Percentiles rank a stretch among this genome's conserved stretches.
Conservation (phyloP, 1,140 invertebrate species). For the Hesperophylax magnus region DNA sequence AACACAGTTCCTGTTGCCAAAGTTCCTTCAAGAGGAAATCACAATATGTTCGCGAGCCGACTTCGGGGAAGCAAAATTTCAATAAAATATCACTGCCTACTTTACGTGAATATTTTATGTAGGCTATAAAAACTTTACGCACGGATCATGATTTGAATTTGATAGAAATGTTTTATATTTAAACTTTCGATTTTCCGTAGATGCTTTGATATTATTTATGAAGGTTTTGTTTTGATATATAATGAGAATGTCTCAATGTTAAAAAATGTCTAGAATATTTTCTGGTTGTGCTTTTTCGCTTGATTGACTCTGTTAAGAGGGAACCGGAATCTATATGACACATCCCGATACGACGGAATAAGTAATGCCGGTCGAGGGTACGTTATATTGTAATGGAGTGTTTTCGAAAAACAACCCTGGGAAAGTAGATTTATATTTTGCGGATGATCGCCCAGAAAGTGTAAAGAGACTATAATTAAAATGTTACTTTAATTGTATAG, state of each 20-base stretch:
- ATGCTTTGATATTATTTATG: not conserved
- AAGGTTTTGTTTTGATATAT: not conserved
- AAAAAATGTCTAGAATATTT: not conserved
- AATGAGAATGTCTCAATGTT: not conserved
- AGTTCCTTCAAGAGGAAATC: no score
- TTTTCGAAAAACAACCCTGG: not conserved
- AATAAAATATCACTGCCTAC: no score
- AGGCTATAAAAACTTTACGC: no score
- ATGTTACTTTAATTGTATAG: no score
- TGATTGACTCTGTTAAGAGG: conserved; percentile 27
- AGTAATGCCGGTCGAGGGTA: not conserved
- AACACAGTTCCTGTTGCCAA: not conserved
- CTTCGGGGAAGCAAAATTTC: no score
- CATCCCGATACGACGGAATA: conserved; percentile 10
- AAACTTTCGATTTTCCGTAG: not conserved
- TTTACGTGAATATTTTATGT: no score
- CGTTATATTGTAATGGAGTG: not conserved
- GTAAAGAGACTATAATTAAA: no score
- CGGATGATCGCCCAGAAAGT: no score
- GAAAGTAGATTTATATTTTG: no score
- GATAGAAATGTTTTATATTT: no score
- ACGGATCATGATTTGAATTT: no score
- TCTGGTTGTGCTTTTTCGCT: conserved; percentile 15
- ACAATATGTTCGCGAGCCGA: no score
- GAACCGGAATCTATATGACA: conserved; percentile 1